A percentile compares a stretch with the other conserved stretches of the same genome.
Conservation (phyloP, 2,797 vertebrate genomes). For the Pseudomugil gertrudae region DNA sequence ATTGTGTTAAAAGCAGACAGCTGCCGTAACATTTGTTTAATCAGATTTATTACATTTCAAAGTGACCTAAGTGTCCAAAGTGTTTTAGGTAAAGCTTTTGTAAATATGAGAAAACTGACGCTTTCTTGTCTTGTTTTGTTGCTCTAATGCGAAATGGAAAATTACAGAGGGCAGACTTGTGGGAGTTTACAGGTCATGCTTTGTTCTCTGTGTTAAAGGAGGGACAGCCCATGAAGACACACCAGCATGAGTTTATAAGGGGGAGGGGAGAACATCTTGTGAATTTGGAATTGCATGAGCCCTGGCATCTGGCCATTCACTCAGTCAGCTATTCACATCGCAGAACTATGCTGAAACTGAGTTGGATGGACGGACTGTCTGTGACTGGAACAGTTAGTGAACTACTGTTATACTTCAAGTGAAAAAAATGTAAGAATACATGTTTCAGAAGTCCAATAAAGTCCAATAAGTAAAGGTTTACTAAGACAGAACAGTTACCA, state of each 20-base stretch:
- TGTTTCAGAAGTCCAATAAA: constrained; percentile 13
- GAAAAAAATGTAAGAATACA: constrained; percentile 11
- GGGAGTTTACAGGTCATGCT: constrained; percentile 13
- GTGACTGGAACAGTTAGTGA: constrained; percentile 16
- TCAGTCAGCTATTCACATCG: constrained; percentile 23
- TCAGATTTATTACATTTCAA: not conserved
- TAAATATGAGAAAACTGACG: not conserved
- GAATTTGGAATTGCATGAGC: constrained; percentile 19
- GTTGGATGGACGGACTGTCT: constrained; percentile 14
- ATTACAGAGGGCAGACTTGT: constrained; percentile 9
- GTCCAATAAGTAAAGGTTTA: constrained; percentile 11
- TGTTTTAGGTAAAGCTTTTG: not conserved
- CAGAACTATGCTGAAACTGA: constrained; percentile 32
- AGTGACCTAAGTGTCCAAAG: not conserved
- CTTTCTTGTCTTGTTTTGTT: not conserved
- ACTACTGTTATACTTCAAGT: not conserved
- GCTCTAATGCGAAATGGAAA: constrained; percentile 8
- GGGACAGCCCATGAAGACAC: constrained; percentile 36
- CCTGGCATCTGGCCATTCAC: constrained; percentile 33
- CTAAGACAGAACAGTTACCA: not conserved
- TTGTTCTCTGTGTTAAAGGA: constrained; percentile 41
- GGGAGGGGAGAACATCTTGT: constrained; percentile 31
- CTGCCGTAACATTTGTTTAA: not conserved
- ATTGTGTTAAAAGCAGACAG: not conserved
- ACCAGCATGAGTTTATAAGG: constrained; percentile 24